Base-by-base conservation (phyloP, 2,888 invertebrate genomes). In the Drosophila merina region DNA sequence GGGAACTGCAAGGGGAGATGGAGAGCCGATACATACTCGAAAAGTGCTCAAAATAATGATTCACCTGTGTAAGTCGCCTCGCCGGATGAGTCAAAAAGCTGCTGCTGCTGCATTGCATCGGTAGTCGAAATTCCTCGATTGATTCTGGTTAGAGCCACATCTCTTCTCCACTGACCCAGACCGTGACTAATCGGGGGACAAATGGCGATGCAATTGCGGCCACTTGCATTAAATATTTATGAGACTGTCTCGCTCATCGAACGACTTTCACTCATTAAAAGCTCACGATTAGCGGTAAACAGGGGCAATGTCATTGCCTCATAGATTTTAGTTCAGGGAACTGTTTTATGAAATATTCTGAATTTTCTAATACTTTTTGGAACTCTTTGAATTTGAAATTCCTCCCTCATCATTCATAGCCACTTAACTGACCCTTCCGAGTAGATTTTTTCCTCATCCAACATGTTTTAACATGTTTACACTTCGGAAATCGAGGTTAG, bases 191-290 rank as follows among this genome's bases (percentile, higher is more conserved):
- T 52, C 33, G 31, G 25, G 0, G 0, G 1, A 6, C 30, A 28
- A 63, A 44, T 57, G 45, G 7, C 55, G 20, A 8, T 48, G 58
- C 45, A 26, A 51, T 30, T 56, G 36, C 52, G 40, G 59, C 69
- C 64, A 62, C 60, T 48, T 44, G 45, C 45, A 31, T 6, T 25
- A 45, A 45, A 45, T 30, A 51, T 58, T 50, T 36, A 36, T 9
- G 20, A 10, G 33, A 36, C 33, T 28, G 26, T 31, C 44, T 28
- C 50, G 10, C 14, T 25, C 25, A 36, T 49, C 51, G 33, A 52
- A 42, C 42, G 42, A 67, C 79, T 85, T 79, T 80, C 79, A 57
- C 79, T 71, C 4, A 28, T 28, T 6, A 28, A 64, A 33, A 47
- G 63, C 20, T 8, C 33, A 56, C 44, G 69, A 67, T 70, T 57